Conservation (phyloP, 23 tunicate species). For the Styela clava region DNA sequence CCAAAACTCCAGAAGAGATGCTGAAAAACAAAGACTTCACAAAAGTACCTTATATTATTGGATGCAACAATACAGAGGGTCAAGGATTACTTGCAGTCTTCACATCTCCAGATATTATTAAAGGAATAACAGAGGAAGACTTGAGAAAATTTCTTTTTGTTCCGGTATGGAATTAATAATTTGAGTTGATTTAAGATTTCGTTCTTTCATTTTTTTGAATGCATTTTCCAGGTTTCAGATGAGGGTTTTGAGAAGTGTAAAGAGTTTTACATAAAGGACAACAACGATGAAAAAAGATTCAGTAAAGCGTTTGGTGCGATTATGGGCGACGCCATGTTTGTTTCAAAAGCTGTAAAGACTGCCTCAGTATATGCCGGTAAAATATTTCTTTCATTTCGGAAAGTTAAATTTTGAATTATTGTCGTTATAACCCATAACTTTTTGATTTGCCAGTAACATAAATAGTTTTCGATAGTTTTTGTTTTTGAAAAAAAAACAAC, state of each 20-base stretch:
- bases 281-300: conserved; percentile 19
- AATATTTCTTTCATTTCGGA: neutral
- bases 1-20: neutral
- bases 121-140: conserved; percentile 26
- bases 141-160: neutral
- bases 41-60: conserved; percentile 52
- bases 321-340: conserved; percentile 28
- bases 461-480: too few species aligned
- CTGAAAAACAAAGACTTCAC: conserved; percentile 14
- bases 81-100: conserved; percentile 16
- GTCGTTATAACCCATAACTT: too few species aligned
- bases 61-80: conserved; percentile 51
- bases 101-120: neutral
- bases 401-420: too few species aligned
- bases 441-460: too few species aligned
- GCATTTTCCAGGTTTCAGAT: conserved; percentile 16
- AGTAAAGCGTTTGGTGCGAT: conserved; percentile 23
- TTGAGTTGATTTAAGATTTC: neutral
- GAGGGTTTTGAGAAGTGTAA: conserved; percentile 6
- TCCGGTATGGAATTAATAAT: neutral
- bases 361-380: neutral
- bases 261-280: conserved; percentile 15
- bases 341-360: conserved; percentile 12
- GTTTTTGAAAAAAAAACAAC: too few species aligned
- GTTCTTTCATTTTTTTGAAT: neutral